Evolutionary conservation across 2,888 invertebrate genomes (phyloP), one percentile per base, ranked within the genome.

Genomic region (Laothoe populi): DNA sequence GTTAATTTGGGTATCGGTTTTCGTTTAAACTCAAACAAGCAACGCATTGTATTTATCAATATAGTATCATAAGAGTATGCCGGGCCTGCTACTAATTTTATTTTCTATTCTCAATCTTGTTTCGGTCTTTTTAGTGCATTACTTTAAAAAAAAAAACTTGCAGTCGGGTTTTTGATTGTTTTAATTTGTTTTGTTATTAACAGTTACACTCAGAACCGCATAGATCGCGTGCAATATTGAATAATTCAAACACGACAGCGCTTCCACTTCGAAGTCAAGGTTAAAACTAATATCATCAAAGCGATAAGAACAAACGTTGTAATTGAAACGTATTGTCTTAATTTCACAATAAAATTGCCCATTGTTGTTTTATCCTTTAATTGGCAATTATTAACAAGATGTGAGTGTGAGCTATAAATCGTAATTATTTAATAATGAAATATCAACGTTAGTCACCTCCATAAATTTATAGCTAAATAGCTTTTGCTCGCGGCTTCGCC

Each of bases 161-260:
- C n/a, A n/a, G n/a, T n/a, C n/a, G n/a, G n/a, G n/a, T n/a, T n/a
- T n/a, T n/a, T n/a, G n/a, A n/a, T n/a, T n/a, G n/a, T n/a, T n/a
- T n/a, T n/a, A n/a, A n/a, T n/a, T n/a, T n/a, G n/a, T n/a, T 16
- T 19, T 5, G 31, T 19, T 35, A 16, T 53, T 53, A 53, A 31
- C 31, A 16, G 10, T 35, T 53, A 35, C 49, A 49, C 16, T 48
- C 24, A 3, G 10, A 53, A 35, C 35, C 31, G 35, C 26, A 16
- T 10, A 31, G 63, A 69, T 75, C 71, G 75, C 75, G 76, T 75
- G 75, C 62, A 65, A 59, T 45, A 67, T 63, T 65, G 62, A 68
- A 65, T 66, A 65, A 66, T 49, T 64, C 62, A 64, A 59, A 65
- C 64, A 68, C 62, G 59, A 62, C 63, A 66, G 64, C 64, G 64